These are phyloP conservation scores for Conomelus anceps DNA, from an alignment of 2,888 invertebrate species.

Conservation along the genomic window DNA sequence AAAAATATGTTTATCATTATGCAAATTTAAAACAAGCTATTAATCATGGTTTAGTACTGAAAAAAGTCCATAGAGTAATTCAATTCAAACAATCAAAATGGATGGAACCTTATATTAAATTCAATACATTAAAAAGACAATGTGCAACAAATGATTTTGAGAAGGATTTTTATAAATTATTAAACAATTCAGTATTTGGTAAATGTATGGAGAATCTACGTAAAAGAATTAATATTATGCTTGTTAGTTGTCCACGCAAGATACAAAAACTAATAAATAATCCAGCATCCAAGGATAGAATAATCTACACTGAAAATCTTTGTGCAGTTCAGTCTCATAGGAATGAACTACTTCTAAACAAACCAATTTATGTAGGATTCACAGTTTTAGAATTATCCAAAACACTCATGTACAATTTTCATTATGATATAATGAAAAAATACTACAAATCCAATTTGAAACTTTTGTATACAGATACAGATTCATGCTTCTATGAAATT, in stretches of 20 bases:
- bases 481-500: background rate
- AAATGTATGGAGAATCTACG: background rate
- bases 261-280: conserved; percentile 9
- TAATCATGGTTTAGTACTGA: conserved; percentile 33
- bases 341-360: background rate
- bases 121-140: conserved; percentile 27
- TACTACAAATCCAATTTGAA: background rate
- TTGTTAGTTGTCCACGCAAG: background rate
- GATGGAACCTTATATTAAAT: conserved; percentile 35
- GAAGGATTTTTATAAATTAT: conserved; percentile 30
- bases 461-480: background rate
- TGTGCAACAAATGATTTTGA: conserved; percentile 38
- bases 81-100: conserved; percentile 36
- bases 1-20: conserved; percentile 18
- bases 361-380: conserved; percentile 18
- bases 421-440: background rate
- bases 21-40: conserved; percentile 11
- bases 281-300: background rate
- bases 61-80: conserved; percentile 35
- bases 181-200: background rate
- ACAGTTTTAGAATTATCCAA: conserved; percentile 15
- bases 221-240: background rate
- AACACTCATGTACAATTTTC: conserved; percentile 9
- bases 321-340: background rate
- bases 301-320: conserved; percentile 11